Evolutionary conservation across 2,888 invertebrate species (phyloP).

Genomic region (Chromoteleia sp.): DNA sequence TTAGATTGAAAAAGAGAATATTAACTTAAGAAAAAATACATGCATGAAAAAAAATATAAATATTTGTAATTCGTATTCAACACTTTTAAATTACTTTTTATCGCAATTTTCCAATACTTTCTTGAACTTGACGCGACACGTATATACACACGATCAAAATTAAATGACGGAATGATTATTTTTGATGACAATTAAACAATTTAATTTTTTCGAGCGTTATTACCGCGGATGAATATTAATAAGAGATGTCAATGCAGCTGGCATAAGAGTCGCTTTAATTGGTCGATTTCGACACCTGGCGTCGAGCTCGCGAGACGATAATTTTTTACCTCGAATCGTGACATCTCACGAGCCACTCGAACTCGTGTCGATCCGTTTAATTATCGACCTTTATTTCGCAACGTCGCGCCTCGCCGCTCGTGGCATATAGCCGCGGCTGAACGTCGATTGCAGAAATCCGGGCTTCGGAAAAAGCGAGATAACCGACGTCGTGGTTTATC

Average conservation of each 20-base stretch:
- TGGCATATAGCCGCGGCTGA: conserved; percentile 52
- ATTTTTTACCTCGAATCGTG: conserved; percentile 67
- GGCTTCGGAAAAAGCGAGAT: conserved; percentile 71
- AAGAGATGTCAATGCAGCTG: conserved; percentile 43
- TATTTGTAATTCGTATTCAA: too few species aligned
- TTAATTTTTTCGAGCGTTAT: conserved; percentile 1
- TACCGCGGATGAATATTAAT: conserved; percentile 58
- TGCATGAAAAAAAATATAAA: too few species aligned
- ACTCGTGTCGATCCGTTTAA: conserved; percentile 69
- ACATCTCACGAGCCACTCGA: conserved; percentile 69
- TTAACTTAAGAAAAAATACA: too few species aligned
- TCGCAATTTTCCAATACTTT: not conserved
- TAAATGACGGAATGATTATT: conserved; percentile 23
- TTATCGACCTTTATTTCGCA: conserved; percentile 71
- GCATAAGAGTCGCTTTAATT: conserved; percentile 47
- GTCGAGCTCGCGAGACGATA: conserved; percentile 50
- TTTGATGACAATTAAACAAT: conserved; percentile 20
- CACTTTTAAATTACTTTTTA: not conserved
- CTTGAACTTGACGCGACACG: not conserved
- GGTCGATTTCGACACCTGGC: conserved; percentile 65
- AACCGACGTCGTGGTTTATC: conserved; percentile 68
- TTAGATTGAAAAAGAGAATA: too few species aligned
- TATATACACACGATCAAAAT: conserved; percentile 11
- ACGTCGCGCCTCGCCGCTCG: conserved; percentile 68
- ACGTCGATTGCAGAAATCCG: conserved; percentile 71